Evolutionary conservation across 2,797 vertebrate genomes (phyloP).

Genomic region (Cottoperca gobio): DNA sequence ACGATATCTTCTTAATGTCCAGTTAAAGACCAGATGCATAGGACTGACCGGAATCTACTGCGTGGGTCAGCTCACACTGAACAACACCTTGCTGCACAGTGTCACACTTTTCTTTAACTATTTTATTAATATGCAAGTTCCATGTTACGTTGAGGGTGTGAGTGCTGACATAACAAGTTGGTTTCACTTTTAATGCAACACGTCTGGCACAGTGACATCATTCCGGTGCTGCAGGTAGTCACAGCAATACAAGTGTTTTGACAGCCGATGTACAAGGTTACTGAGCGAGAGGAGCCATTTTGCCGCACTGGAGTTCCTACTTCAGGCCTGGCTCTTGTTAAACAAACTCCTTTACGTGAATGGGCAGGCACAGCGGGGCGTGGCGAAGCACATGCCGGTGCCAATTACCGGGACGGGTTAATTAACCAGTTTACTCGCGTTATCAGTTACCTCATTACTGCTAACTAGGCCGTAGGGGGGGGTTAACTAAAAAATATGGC

Average conservation of each 20-base stretch:
- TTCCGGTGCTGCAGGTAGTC: background rate
- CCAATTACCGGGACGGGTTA: constrained; percentile 35
- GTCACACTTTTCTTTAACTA: background rate
- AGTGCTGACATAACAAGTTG: fast-evolving
- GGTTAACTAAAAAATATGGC: background rate
- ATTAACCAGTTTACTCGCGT: constrained; percentile 18
- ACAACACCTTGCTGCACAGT: background rate
- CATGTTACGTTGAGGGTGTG: background rate
- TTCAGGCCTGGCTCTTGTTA: constrained; percentile 8
- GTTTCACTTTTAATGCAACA: constrained; percentile 5
- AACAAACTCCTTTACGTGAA: constrained; percentile 16
- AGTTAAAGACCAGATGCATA: background rate
- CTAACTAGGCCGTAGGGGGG: constrained; percentile 25
- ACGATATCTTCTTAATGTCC: background rate
- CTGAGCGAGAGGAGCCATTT: constrained; percentile 63
- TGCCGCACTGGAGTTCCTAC: constrained; percentile 30
- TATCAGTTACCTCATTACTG: background rate
- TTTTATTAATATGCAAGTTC: background rate
- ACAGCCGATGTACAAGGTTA: constrained; percentile 65
- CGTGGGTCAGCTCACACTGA: background rate
- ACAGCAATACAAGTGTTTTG: background rate
- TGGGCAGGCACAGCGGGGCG: constrained; percentile 37
- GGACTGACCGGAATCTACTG: background rate
- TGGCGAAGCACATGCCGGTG: constrained; percentile 21
- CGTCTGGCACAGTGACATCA: background rate